phyloP scores from a whole-genome alignment of 2,888 invertebrate species.

The Tetranychus truncatus region DNA sequence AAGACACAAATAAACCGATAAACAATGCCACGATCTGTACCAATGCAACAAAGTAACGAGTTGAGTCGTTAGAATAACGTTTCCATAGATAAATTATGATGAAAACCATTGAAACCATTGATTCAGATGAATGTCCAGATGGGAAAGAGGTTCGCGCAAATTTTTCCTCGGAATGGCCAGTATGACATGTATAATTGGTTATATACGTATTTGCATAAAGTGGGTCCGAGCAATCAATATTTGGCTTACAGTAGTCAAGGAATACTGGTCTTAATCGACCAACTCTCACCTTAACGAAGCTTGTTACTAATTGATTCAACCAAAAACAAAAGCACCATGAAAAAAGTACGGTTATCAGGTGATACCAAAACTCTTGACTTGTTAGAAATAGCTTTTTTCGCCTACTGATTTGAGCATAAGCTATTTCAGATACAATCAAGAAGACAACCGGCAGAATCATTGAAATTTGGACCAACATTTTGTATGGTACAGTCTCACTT shows the following conservation, averaged over 20 bases:
- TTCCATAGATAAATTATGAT: neutral
- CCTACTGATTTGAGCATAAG: neutral
- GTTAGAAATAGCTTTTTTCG: neutral
- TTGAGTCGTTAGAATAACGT: neutral
- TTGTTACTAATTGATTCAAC: neutral
- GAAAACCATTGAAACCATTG: neutral
- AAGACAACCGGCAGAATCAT: neutral
- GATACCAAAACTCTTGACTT: neutral
- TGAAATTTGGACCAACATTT: neutral
- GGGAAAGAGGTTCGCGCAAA: neutral
- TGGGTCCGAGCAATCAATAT: neutral
- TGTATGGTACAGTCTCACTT: neutral
- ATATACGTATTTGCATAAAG: neutral
- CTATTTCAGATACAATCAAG: neutral
- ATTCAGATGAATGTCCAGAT: constrained; percentile 6
- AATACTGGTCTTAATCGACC: constrained; percentile 10
- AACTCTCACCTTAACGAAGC: neutral
- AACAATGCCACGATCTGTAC: neutral
- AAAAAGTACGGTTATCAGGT: neutral
- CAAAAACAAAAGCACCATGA: neutral
- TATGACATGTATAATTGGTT: constrained; percentile 3
- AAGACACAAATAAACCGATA: neutral
- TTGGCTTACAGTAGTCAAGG: constrained; percentile 2
- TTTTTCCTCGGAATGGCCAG: neutral
- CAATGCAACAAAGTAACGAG: neutral